Percentiles rank a stretch among this genome's conserved stretches.
Conservation (phyloP, 2,888 invertebrate species). For the Volucella zonaria region DNA sequence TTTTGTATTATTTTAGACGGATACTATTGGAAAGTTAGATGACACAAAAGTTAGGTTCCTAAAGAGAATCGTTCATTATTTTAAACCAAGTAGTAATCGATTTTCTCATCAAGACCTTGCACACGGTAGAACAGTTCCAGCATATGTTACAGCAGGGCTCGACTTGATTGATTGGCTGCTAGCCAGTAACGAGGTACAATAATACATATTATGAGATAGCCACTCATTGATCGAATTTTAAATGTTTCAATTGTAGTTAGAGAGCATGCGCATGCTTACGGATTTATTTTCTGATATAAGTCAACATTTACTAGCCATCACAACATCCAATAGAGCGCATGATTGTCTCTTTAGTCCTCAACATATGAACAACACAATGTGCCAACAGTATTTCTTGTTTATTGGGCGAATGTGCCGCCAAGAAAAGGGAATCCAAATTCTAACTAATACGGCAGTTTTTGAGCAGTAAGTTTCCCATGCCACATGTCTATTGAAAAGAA, state of each 20-base stretch:
- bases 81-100: slow-evolving; percentile 92
- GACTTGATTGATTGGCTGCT: slow-evolving; percentile 82
- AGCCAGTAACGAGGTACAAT: slow-evolving; percentile 78
- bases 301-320: slow-evolving; percentile 88
- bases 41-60: slow-evolving; percentile 88
- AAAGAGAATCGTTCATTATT: slow-evolving; percentile 91
- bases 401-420: slow-evolving; percentile 93
- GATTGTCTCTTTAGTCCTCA: slow-evolving; percentile 94
- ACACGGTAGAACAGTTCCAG: slow-evolving; percentile 79
- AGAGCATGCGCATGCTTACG: slow-evolving; percentile 88
- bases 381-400: slow-evolving; percentile 97
- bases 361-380: slow-evolving; percentile 93
- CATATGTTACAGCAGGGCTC: slow-evolving; percentile 81
- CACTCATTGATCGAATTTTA: slow-evolving; percentile 5
- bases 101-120: slow-evolving; percentile 93
- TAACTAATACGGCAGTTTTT: slow-evolving; percentile 90
- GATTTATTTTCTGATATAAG: slow-evolving; percentile 92
- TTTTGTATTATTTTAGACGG: slow-evolving; percentile 78
- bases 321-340: slow-evolving; percentile 89
- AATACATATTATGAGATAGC: neutral
- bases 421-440: slow-evolving; percentile 86
- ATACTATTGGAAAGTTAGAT: slow-evolving; percentile 85
- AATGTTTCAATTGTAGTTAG: slow-evolving; percentile 83
- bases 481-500: neutral
- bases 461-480: slow-evolving; percentile 84